These are phyloP conservation scores for Zaprionus lineosus DNA, from an alignment of 2,888 invertebrate genomes.

Conservation along the genomic window DNA sequence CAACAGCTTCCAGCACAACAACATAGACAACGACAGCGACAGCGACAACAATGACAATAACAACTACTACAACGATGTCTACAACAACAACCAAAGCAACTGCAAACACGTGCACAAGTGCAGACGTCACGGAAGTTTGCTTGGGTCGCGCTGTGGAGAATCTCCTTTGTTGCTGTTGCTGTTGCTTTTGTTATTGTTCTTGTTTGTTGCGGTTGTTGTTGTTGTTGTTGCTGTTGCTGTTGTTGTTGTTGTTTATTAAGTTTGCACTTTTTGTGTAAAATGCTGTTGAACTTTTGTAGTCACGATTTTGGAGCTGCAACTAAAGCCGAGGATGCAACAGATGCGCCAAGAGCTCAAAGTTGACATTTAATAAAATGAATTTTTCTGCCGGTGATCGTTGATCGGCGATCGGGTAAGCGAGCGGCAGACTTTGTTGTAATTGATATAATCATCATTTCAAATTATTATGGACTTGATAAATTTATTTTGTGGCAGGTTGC, in stretches of 20 bases:
- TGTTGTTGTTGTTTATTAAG: constrained; percentile 46
- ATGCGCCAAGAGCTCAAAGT: constrained; percentile 55
- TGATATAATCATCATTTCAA: constrained; percentile 66
- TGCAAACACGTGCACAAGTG: constrained; percentile 50
- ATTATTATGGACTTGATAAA: constrained; percentile 70
- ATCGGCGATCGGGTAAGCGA: constrained; percentile 2
- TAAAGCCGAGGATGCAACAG: constrained; percentile 33
- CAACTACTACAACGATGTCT: constrained; percentile 4
- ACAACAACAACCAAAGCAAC: background rate
- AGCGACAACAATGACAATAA: background rate
- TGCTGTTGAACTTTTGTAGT: constrained; percentile 80
- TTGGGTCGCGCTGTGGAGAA: constrained; percentile 39
- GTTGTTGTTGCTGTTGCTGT: constrained; percentile 6
- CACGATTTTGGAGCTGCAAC: constrained; percentile 65
- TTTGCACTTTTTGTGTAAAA: constrained; percentile 72
- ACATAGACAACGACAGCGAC: too few species aligned
- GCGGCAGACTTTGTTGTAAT: constrained; percentile 51
- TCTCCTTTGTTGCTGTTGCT: constrained; percentile 18
- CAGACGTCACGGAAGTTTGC: constrained; percentile 46
- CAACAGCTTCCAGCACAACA: constrained; percentile 9
- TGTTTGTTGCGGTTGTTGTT: too few species aligned
- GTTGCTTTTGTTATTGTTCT: constrained; percentile 2
- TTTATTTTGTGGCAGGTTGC: constrained; percentile 71
- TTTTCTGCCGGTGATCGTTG: constrained; percentile 22
- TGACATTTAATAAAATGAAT: constrained; percentile 75